Evolutionary conservation across 2,797 vertebrate species (phyloP), one percentile per base, ranked within the genome.

Genomic region (Darevskia nairensis): DNA sequence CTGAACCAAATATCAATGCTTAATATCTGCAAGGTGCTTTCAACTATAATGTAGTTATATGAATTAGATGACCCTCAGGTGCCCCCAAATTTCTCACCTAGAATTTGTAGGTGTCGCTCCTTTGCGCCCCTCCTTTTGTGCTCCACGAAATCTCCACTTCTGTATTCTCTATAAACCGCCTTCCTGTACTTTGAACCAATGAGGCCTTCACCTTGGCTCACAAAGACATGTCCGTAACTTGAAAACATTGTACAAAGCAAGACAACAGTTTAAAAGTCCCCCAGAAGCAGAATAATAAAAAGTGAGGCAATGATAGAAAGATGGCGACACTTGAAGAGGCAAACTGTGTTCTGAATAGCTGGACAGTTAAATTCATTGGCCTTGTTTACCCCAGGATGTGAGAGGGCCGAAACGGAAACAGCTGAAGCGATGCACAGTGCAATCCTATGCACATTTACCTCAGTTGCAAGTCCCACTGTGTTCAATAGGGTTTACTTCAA

Each of bases 151-250:
- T 97, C 95, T 76, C 95, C 96, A 0, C 97, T 96, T 0, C 97
- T 98, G 93, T 98, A 99, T 92, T 98, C 98, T 92, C 98, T 97
- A 89, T 98, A 99, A 91, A 99, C 97, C 69, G 94, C 98, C 87
- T 99, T 99, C 96, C 97, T 98, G 92, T 99, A 99, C 92, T 97
- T 98, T 2, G 99, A 97, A 76, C 98, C 98, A 0, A 99, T 98
- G 87, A 82, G 94, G 79, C 97, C 96, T 84, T 95, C 89, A 0
- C 93, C 97, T 88, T 91, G 97, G 50, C 90, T 97, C 93, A 99
- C 94, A 95, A 98, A 99, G 85, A 97, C 64, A 75, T 92, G 97
- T 39, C 98, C 98, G 2, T 98, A 97, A 92, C 99, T 99, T 95
- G 89, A 96, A 96, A 92, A 27, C 23, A 66, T 81, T 89, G 50